Conservation (phyloP, 1,140 invertebrate species). For the Drosophila novamexicana region DNA sequence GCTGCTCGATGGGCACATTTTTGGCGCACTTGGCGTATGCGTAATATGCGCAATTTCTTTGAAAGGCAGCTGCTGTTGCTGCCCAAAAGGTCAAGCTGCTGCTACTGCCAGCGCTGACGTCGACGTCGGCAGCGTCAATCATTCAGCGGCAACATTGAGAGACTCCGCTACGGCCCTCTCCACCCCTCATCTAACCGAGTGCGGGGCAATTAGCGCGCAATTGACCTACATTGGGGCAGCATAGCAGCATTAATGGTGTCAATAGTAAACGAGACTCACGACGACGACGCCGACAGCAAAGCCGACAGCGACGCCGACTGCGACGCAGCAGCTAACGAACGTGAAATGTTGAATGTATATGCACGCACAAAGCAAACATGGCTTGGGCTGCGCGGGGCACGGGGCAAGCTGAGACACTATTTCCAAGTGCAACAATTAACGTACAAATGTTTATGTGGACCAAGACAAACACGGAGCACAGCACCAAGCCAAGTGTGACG, state of each 20-base stretch:
- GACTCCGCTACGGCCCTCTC: slow-evolving; percentile 13
- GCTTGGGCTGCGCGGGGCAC: neutral
- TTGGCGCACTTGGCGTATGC: slow-evolving; percentile 57
- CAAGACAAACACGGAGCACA: neutral
- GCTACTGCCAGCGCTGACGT: slow-evolving; percentile 28
- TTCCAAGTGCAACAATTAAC: slow-evolving; percentile 51
- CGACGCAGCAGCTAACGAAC: slow-evolving; percentile 45
- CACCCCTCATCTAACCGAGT: slow-evolving; percentile 54
- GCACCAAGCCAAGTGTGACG: slow-evolving; percentile 1
- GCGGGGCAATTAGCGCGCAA: slow-evolving; percentile 82
- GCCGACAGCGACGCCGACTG: slow-evolving; percentile 12
- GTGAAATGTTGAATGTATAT: slow-evolving; percentile 55
- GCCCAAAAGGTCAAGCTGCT: slow-evolving; percentile 68
- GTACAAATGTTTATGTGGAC: neutral
- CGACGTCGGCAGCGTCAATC: slow-evolving; percentile 26
- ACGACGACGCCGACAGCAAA: slow-evolving; percentile 37
- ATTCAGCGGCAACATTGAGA: slow-evolving; percentile 65
- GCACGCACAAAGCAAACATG: slow-evolving; percentile 23
- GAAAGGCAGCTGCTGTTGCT: slow-evolving; percentile 22
- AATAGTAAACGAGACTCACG: slow-evolving; percentile 82
- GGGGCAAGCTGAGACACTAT: neutral
- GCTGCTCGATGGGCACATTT: neutral
- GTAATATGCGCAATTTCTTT: slow-evolving; percentile 38
- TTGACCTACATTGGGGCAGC: slow-evolving; percentile 82
- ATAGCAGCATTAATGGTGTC: slow-evolving; percentile 76